These are phyloP conservation scores for Amphiprion clarkii DNA, from an alignment of 2,797 vertebrate species.

Conservation along the genomic window DNA sequence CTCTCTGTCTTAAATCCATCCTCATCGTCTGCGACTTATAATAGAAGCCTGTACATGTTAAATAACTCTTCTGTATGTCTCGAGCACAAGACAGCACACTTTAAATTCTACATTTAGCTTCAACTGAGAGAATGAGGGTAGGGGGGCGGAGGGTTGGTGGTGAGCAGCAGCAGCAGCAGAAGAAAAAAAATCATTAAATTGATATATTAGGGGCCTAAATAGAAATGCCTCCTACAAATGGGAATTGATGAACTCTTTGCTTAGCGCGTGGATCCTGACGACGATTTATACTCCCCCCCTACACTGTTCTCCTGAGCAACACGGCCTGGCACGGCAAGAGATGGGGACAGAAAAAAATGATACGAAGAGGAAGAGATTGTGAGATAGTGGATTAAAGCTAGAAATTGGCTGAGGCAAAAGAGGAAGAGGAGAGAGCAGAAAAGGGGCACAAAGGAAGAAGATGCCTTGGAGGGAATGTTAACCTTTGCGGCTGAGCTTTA, in stretches of 20 bases:
- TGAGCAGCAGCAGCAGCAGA: constrained; percentile 33
- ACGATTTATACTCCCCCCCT: constrained; percentile 59
- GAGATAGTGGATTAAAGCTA: constrained; percentile 58
- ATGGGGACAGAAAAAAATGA: constrained; percentile 28
- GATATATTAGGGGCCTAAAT: constrained; percentile 86
- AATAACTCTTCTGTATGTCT: constrained; percentile 58
- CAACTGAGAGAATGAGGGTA: constrained; percentile 34
- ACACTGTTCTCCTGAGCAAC: constrained; percentile 75
- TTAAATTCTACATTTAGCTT: constrained; percentile 77
- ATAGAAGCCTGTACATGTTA: constrained; percentile 62
- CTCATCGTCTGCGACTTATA: constrained; percentile 46
- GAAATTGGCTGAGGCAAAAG: constrained; percentile 42
- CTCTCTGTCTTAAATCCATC: constrained; percentile 33
- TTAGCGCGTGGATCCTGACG: constrained; percentile 70
- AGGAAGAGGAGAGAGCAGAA: constrained; percentile 34
- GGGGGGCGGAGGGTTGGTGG: constrained; percentile 26
- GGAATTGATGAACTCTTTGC: constrained; percentile 86
- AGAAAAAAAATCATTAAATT: constrained; percentile 82
- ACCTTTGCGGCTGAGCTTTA: constrained; percentile 77
- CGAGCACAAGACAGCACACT: constrained; percentile 58
- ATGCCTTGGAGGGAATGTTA: constrained; percentile 77
- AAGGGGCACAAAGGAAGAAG: constrained; percentile 49
- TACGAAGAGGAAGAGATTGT: constrained; percentile 40
- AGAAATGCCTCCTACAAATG: constrained; percentile 86
- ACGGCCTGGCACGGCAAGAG: constrained; percentile 61